phyloP scores from a whole-genome alignment of 2,113 vertebrate genomes.

The Tor tambroides region DNA sequence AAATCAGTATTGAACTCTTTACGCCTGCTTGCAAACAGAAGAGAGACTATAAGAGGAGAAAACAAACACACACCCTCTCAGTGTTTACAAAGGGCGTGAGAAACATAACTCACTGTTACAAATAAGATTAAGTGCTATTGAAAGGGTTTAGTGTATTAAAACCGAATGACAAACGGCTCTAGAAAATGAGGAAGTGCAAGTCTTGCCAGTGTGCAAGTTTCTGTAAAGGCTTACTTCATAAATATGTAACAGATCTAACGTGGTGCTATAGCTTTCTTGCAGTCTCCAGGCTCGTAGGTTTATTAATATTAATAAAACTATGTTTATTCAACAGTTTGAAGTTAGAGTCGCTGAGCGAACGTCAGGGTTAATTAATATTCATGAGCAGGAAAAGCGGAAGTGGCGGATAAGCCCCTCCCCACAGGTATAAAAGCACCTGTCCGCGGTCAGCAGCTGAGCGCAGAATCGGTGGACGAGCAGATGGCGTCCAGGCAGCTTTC shows the following conservation, averaged over 20 bases:
- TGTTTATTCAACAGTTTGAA: not conserved
- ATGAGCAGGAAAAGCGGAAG: not conserved
- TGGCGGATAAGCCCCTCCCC: not conserved
- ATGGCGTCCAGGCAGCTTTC: constrained; percentile 30
- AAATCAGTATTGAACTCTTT: not conserved
- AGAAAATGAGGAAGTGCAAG: not conserved
- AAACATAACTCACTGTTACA: not conserved
- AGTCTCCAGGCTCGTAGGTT: not conserved
- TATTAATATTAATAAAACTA: not conserved
- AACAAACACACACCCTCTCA: not conserved
- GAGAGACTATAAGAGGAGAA: not conserved
- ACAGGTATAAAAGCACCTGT: not conserved
- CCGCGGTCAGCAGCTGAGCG: no score
- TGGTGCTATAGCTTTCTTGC: not conserved
- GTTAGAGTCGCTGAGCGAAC: not conserved
- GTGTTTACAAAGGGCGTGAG: not conserved
- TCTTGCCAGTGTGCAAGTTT: not conserved
- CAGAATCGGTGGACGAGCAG: not conserved
- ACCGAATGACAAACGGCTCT: not conserved
- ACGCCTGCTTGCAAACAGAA: not conserved
- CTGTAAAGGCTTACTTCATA: not conserved
- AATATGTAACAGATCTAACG: not conserved
- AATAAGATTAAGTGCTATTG: not conserved
- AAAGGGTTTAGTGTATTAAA: not conserved
- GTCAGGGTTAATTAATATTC: not conserved